phyloP scores from a whole-genome alignment of 1,140 invertebrate species.

The Oryctes rhinoceros region DNA sequence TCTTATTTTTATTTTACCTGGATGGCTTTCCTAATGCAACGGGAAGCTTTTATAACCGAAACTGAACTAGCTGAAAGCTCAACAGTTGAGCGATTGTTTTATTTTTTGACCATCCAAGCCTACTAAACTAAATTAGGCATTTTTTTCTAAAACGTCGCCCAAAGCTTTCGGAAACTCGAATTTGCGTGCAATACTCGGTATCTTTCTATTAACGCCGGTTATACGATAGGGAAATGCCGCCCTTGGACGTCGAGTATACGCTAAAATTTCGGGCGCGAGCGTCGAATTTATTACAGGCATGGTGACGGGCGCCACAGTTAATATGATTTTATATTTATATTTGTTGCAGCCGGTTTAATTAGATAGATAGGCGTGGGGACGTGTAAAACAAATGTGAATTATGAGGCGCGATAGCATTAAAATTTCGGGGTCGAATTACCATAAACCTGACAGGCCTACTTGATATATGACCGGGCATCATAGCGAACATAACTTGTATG shows the following conservation, averaged over 20 bases:
- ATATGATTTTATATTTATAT: constrained; percentile 12
- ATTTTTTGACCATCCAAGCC: too few species aligned
- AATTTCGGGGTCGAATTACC: constrained; percentile 11
- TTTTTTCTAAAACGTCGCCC: too few species aligned
- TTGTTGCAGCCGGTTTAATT: background rate
- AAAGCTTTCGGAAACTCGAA: too few species aligned
- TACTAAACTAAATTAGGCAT: too few species aligned
- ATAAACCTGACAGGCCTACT: background rate
- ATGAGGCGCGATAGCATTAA: background rate
- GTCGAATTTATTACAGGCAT: background rate
- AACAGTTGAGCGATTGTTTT: too few species aligned
- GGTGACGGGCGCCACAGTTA: background rate
- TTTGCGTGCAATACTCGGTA: too few species aligned
- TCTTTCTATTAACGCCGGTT: background rate
- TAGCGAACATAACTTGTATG: background rate
- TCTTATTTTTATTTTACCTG: too few species aligned
- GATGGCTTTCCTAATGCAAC: too few species aligned
- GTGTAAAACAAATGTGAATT: background rate
- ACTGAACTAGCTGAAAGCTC: too few species aligned
- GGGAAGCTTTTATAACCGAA: too few species aligned
- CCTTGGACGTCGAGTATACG: too few species aligned
- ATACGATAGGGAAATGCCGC: background rate
- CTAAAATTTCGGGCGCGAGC: background rate
- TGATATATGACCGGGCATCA: background rate
- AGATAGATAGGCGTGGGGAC: background rate